phyloP scores from a whole-genome alignment of 2,888 invertebrate genomes.

The Galeopsomyia nigrocyanea region DNA sequence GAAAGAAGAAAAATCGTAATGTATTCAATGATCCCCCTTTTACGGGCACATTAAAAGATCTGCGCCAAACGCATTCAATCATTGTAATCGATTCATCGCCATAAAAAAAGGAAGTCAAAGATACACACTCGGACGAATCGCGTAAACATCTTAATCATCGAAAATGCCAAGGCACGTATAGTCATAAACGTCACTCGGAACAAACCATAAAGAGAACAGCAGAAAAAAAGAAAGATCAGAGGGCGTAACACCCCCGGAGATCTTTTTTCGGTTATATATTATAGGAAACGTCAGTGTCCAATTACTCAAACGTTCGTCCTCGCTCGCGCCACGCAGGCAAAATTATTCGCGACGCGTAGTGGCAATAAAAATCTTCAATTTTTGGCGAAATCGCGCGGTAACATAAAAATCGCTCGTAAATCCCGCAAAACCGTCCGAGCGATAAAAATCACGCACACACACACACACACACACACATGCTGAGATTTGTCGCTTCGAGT shows the following conservation, averaged over 20 bases:
- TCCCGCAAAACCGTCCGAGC: conserved; percentile 48
- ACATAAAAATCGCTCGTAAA: conserved; percentile 43
- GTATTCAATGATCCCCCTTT: background rate
- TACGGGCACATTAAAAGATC: background rate
- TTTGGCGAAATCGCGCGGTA: conserved; percentile 18
- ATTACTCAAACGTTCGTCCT: conserved; percentile 45
- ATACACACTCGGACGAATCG: conserved; percentile 18
- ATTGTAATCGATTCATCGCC: conserved; percentile 23
- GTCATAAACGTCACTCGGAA: conserved; percentile 46
- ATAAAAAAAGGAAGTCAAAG: conserved; percentile 9
- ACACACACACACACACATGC: conserved; percentile 43
- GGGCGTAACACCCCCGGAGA: conserved; percentile 17
- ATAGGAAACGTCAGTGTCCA: conserved; percentile 39
- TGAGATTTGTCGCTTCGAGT: conserved; percentile 68
- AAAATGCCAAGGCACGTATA: conserved; percentile 10
- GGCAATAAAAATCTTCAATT: conserved; percentile 48
- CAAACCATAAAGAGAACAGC: conserved; percentile 42
- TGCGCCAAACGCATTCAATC: conserved; percentile 23
- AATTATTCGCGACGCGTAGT: conserved; percentile 45
- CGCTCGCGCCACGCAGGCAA: background rate
- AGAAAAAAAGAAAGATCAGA: conserved; percentile 7
- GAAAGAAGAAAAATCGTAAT: background rate
- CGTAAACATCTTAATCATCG: conserved; percentile 48
- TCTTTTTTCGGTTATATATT: conserved; percentile 15
- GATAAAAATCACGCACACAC: conserved; percentile 67